phyloP scores from a whole-genome alignment of 2,797 vertebrate species.

The Sebastes trivittatus region DNA sequence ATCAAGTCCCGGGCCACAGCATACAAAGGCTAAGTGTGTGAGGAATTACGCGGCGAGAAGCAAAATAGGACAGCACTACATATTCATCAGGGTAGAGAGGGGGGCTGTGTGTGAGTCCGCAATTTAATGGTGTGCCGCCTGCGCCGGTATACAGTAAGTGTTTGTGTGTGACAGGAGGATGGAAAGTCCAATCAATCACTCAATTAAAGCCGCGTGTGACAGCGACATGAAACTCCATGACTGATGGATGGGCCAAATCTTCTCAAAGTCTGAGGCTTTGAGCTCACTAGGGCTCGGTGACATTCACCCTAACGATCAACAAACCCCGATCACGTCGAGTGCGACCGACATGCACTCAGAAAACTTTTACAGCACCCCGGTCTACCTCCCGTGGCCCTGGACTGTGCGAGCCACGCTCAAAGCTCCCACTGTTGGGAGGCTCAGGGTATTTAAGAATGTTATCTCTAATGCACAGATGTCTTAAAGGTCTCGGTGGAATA shows the following conservation, averaged over 20 bases:
- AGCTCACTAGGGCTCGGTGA: constrained; percentile 29
- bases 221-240: constrained; percentile 49
- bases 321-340: constrained; percentile 10
- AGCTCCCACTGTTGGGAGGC: constrained; percentile 68
- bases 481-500: constrained; percentile 82
- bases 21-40: constrained; percentile 62
- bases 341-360: constrained; percentile 3
- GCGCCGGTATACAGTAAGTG: constrained; percentile 3
- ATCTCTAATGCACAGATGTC: constrained; percentile 86
- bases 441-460: constrained; percentile 83
- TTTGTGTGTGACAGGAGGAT: constrained; percentile 45
- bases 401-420: constrained; percentile 54
- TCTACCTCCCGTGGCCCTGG: constrained; percentile 33
- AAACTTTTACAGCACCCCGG: constrained; percentile 34
- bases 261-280: constrained; percentile 18
- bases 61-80: constrained; percentile 62
- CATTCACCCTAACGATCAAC: constrained; percentile 50
- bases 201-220: constrained; percentile 57
- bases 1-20: constrained; percentile 60
- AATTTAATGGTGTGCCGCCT: constrained; percentile 27
- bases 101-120: neutral
- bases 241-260: constrained; percentile 56
- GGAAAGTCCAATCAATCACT: constrained; percentile 65
- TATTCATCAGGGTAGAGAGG: constrained; percentile 63
- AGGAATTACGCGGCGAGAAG: constrained; percentile 58